Base-by-base conservation (phyloP, 2,888 invertebrate species). In the Phasia obesa region DNA sequence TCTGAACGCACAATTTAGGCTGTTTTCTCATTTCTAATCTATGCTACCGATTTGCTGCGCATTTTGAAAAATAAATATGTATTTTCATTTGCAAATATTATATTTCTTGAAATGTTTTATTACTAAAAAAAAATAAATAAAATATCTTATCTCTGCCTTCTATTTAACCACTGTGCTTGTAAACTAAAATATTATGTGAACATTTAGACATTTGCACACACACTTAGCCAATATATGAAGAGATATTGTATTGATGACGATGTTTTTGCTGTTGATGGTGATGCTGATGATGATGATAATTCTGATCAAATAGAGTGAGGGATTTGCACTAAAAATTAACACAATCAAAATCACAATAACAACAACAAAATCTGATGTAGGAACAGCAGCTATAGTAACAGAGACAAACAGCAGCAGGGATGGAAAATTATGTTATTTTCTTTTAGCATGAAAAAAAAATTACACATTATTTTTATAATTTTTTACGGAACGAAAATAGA, bases 251-350 rank as follows among this genome's bases (percentile, higher is more conserved):
- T 78, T 78, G 73, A 57, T 82, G 64, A 57, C 35, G 74, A 78
- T 19, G 42, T 21, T 55, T 4, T 53, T 77, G 17, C 15, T 64
- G 21, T 13, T 60, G 21, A 11, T 67, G n/a, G 7, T 75, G 74
- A 60, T 69, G 75, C 53, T 73, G 23, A 17, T 75, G 64, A 55
- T 64, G 65, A 55, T 49, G 42, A 53, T 83, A 84, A 82, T 85
- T 78, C 74, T 84, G 85, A 86, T 86, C 86, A 86, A 87, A 87
- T 85, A 85, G 85, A 84, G 86, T 85, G 62, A 55, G 85, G 86
- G 86, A 87, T 86, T 87, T 87, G 76, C 85, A 84, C 85, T 83
- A 85, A 86, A 86, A 85, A 86, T 87, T 87, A 87, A 87, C 85
- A 86, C 87, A 86, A 85, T 79, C 70, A 64, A 81, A 80, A 77